These are phyloP conservation scores for Amitus sp. DNA, from an alignment of 2,888 invertebrate species.

Conservation along the genomic window DNA sequence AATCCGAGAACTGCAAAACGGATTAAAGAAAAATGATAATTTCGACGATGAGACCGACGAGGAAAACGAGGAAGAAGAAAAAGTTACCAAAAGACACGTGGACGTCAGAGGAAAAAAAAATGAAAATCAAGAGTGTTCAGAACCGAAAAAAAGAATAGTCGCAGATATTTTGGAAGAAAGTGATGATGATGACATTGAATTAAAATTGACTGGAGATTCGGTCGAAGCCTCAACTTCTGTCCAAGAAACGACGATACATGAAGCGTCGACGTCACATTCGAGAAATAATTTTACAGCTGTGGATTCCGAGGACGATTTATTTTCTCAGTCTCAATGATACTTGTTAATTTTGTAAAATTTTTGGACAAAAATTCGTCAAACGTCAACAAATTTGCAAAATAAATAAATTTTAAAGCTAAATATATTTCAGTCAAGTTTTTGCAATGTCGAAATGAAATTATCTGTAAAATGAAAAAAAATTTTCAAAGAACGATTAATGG, in stretches of 20 bases:
- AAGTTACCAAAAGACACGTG: no score
- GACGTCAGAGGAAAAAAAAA: background rate
- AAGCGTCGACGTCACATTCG: no score
- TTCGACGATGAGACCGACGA: background rate
- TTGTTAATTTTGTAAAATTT: background rate
- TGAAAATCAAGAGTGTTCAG: background rate
- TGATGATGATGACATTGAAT: background rate
- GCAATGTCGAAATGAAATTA: no score
- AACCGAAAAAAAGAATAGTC: background rate
- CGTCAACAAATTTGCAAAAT: no score
- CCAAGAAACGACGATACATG: background rate
- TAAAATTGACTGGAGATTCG: background rate
- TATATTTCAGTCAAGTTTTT: no score
- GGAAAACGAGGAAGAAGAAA: background rate
- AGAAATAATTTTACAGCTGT: background rate
- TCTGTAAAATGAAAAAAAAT: no score
- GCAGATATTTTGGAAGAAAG: slow-evolving; percentile 2
- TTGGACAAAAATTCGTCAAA: no score
- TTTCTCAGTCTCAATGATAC: slow-evolving; percentile 1
- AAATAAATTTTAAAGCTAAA: no score
- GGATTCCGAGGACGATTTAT: background rate
- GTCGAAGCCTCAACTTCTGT: background rate
- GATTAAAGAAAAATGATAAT: background rate
- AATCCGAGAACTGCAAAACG: background rate
- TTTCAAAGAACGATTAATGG: no score